These are phyloP conservation scores for Mus spicilegus DNA, from an alignment of 2,113 vertebrate genomes.

Conservation along the genomic window DNA sequence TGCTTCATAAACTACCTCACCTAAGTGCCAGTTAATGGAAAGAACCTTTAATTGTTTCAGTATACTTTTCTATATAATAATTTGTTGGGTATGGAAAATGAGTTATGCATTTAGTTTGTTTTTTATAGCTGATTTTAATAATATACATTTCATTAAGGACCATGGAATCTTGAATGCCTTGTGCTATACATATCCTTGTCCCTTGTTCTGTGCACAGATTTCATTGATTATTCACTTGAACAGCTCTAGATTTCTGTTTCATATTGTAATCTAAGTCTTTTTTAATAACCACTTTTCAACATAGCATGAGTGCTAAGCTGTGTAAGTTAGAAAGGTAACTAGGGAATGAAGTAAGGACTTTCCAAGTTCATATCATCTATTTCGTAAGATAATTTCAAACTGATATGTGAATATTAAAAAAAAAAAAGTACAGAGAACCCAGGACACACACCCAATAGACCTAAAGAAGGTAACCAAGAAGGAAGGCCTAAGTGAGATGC, in stretches of 20 bases:
- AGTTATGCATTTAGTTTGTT: background rate
- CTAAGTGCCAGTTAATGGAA: background rate
- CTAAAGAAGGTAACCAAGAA: too few relatives aligned
- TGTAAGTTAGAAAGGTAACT: background rate
- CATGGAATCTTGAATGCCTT: background rate
- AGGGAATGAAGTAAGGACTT: background rate
- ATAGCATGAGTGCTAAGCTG: background rate
- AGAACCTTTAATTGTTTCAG: background rate
- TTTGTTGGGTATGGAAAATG: background rate
- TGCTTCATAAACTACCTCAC: slow-evolving; percentile 43
- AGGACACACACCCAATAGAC: too few relatives aligned
- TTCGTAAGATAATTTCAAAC: background rate
- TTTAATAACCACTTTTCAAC: background rate
- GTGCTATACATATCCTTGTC: background rate
- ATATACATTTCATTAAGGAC: background rate
- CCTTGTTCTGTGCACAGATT: background rate
- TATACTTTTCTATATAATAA: background rate
- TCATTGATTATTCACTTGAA: background rate
- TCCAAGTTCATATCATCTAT: background rate
- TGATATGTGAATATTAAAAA: too few relatives aligned
- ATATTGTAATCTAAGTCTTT: background rate
- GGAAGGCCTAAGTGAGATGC: too few relatives aligned
- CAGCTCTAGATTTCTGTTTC: background rate
- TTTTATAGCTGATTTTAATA: background rate
- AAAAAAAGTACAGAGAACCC: too few relatives aligned